Conservation (phyloP, 2,113 vertebrate genomes). For the Poeciliopsis prolifica region DNA sequence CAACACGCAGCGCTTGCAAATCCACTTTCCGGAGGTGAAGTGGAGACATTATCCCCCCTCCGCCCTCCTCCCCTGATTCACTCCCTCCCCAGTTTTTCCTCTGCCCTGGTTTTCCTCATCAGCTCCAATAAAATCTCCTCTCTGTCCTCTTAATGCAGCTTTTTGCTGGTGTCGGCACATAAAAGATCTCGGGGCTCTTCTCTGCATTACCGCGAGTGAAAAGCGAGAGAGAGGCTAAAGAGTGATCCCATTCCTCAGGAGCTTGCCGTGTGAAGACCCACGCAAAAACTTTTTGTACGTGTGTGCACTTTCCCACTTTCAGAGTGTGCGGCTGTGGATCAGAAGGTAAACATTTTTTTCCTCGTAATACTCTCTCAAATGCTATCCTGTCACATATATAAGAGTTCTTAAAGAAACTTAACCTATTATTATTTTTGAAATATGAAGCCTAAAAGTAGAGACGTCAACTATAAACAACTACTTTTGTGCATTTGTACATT, state of each 20-base stretch:
- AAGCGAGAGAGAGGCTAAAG: conserved; percentile 9
- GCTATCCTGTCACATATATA: too few species aligned
- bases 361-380: not conserved
- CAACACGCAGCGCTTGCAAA: conserved; percentile 8
- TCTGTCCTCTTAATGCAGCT: conserved; percentile 61
- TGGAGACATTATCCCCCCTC: conserved; percentile 16
- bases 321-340: conserved; percentile 17
- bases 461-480: not conserved
- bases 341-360: not conserved
- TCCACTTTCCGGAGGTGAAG: conserved; percentile 37
- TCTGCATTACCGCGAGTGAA: conserved; percentile 44
- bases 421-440: not conserved
- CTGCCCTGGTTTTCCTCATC: conserved; percentile 39
- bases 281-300: conserved; percentile 16
- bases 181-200: conserved; percentile 67
- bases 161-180: conserved; percentile 72
- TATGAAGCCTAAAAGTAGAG: not conserved
- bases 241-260: conserved; percentile 36
- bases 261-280: conserved; percentile 42
- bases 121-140: conserved; percentile 58
- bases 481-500: not conserved
- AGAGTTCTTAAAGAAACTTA: not conserved
- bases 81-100: conserved; percentile 4
- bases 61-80: not conserved
- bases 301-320: conserved; percentile 23